A percentile compares a stretch with the other conserved stretches of the same genome.
Evolutionary conservation across 2,797 vertebrate species (phyloP).

Genomic region (Takifugu rubripes): DNA sequence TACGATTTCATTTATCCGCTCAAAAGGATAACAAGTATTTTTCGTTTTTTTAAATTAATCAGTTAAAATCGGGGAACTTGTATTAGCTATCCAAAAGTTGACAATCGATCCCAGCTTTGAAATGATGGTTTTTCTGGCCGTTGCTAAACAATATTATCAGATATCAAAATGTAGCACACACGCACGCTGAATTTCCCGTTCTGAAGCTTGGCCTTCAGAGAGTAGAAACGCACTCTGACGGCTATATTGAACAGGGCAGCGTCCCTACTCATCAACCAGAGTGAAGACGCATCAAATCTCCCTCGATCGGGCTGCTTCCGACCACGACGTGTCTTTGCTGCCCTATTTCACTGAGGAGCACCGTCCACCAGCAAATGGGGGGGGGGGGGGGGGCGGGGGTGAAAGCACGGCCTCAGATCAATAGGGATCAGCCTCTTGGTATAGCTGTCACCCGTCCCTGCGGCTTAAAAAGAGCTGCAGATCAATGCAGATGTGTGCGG

Average conservation of each 20-base stretch:
- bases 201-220: conserved; percentile 8
- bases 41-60: no score
- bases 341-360: conserved; percentile 40
- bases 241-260: conserved; percentile 9
- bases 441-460: conserved; percentile 37
- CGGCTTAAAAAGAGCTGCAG: conserved; percentile 26
- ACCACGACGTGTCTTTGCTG: conserved; percentile 25
- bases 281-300: neutral
- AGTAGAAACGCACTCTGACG: neutral
- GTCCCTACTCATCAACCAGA: conserved; percentile 33
- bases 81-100: no score
- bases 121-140: no score
- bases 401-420: conserved; percentile 42
- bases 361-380: conserved; percentile 52
- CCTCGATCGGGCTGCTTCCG: conserved; percentile 27
- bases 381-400: conserved; percentile 45
- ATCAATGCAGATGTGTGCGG: conserved; percentile 62
- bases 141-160: no score
- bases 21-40: no score
- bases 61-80: no score
- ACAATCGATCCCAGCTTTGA: no score
- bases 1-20: no score
- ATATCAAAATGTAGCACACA: no score
- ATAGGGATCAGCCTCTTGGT: conserved; percentile 61
- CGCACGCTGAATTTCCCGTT: no score